These are phyloP conservation scores for Drosophila persimilis DNA, from an alignment of 1,140 invertebrate species.

Conservation along the genomic window DNA sequence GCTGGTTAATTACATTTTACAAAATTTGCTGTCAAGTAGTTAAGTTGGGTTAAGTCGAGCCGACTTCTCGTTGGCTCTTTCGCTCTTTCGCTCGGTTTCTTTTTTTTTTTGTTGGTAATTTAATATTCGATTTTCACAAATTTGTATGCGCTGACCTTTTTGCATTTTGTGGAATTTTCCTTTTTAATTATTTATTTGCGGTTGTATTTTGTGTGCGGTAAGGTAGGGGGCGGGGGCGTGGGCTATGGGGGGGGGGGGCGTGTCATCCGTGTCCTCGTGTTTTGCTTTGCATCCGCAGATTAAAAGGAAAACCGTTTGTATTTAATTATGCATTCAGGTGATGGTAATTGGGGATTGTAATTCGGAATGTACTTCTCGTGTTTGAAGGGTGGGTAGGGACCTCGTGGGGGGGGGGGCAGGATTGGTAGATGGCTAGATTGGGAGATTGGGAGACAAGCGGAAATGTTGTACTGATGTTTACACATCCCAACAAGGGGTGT, in stretches of 20 bases:
- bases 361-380: constrained; percentile 35
- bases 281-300: constrained; percentile 50
- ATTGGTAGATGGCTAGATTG: too few species aligned
- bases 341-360: constrained; percentile 71
- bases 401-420: background rate
- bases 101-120: constrained; percentile 57
- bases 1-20: constrained; percentile 82
- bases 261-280: constrained; percentile 23
- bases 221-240: too few species aligned
- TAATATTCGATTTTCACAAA: constrained; percentile 80
- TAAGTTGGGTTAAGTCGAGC: constrained; percentile 81
- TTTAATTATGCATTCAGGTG: constrained; percentile 78
- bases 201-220: constrained; percentile 12
- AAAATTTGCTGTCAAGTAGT: constrained; percentile 82
- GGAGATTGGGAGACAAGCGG: background rate
- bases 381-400: background rate
- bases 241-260: constrained; percentile 6
- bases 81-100: constrained; percentile 13
- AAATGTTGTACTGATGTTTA: constrained; percentile 48
- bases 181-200: constrained; percentile 80
- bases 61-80: constrained; percentile 21
- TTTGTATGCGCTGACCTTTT: constrained; percentile 76
- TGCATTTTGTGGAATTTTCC: constrained; percentile 75
- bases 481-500: background rate
- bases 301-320: constrained; percentile 77